Conservation (phyloP, 1,140 invertebrate genomes). For the Tetramorium parvispinum region DNA sequence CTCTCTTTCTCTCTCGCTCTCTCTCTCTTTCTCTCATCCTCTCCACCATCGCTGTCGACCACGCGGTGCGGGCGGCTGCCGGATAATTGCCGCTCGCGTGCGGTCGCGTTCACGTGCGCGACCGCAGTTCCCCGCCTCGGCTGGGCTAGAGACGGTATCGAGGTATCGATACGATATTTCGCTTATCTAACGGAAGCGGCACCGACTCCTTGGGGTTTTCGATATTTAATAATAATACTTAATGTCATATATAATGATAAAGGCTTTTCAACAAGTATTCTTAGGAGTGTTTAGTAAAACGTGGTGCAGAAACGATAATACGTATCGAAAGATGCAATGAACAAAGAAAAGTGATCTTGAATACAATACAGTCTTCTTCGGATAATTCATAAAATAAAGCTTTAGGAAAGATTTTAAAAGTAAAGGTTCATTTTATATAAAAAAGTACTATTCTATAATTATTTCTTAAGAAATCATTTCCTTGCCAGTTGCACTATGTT, state of each 20-base stretch:
- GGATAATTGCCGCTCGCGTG: slow-evolving; percentile 69
- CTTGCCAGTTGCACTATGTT: not conserved
- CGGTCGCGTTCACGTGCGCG: slow-evolving; percentile 63
- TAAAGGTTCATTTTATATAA: not conserved
- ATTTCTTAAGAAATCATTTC: not conserved
- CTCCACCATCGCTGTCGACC: slow-evolving; percentile 56
- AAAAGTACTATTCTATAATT: not conserved
- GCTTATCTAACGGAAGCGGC: slow-evolving; percentile 1
- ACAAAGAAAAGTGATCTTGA: not conserved
- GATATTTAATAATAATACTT: not conserved
- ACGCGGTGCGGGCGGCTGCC: slow-evolving; percentile 53
- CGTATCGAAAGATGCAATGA: not conserved
- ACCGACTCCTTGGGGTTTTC: slow-evolving; percentile 19
- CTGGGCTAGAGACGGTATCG: not conserved
- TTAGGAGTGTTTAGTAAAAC: not conserved
- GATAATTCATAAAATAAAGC: not conserved
- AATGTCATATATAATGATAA: not conserved
- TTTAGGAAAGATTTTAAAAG: not conserved
- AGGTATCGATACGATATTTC: slow-evolving; percentile 34
- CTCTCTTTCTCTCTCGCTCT: slow-evolving; percentile 17
- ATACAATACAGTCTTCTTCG: no score
- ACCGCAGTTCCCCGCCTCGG: slow-evolving; percentile 47
- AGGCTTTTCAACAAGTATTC: not conserved
- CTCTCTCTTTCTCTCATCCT: not conserved
- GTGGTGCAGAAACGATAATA: not conserved